Evolutionary conservation across 2,797 vertebrate species (phyloP).

Genomic region (Sebastes matsubarae): DNA sequence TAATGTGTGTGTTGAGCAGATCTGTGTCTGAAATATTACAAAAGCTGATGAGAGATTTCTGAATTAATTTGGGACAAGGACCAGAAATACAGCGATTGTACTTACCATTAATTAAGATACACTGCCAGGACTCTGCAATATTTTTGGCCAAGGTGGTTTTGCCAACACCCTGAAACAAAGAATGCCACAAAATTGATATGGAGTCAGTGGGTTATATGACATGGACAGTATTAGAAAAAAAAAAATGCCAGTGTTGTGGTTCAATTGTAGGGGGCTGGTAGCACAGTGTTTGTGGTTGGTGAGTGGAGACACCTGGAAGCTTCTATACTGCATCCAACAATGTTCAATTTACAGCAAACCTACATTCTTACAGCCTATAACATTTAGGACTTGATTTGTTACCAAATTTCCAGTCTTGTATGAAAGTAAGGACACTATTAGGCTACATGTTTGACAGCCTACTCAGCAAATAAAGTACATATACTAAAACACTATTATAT

Average conservation of each 20-base stretch:
- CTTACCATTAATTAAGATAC: constrained; percentile 91
- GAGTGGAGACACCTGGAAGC: not conserved
- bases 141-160: constrained; percentile 90
- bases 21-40: constrained; percentile 84
- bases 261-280: not conserved
- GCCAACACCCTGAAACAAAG: constrained; percentile 85
- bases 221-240: not conserved
- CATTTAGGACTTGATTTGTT: not conserved
- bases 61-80: not conserved
- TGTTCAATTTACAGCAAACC: not conserved
- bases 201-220: not conserved
- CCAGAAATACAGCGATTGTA: not conserved
- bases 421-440: not conserved
- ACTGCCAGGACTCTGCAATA: constrained; percentile 88
- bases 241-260: not conserved
- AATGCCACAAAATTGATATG: not conserved
- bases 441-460: not conserved
- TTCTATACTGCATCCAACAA: not conserved
- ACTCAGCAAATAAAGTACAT: too few relatives aligned
- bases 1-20: constrained; percentile 84
- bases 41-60: not conserved
- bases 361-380: not conserved
- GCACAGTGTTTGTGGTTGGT: not conserved
- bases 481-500: too few relatives aligned
- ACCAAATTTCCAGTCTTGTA: not conserved